phyloP scores from a whole-genome alignment of 2,888 invertebrate species.

The Tuberolachnus salignus region DNA sequence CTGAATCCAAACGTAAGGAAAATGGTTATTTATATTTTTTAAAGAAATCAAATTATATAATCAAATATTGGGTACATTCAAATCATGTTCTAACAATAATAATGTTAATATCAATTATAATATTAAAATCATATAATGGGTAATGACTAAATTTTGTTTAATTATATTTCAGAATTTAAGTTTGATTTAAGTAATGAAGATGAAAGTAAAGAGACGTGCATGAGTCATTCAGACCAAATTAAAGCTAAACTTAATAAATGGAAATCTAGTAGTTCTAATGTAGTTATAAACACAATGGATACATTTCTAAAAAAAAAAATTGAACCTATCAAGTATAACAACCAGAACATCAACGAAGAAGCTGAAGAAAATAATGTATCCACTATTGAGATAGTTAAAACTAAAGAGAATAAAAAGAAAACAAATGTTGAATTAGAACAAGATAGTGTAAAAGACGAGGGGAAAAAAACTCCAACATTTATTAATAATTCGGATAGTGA shows the following conservation, averaged over 20 bases:
- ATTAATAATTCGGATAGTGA: background rate
- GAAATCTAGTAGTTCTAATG: conserved; percentile 32
- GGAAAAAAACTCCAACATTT: background rate
- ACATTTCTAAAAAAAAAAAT: conserved; percentile 20
- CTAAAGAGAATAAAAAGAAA: background rate
- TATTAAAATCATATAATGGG: background rate
- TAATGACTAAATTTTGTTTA: background rate
- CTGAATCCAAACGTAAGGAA: conserved; percentile 28
- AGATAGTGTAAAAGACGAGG: background rate
- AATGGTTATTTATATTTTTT: background rate
- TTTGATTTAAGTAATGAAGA: conserved; percentile 1
- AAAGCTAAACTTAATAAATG: conserved; percentile 26
- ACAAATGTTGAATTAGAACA: background rate
- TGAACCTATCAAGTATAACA: background rate
- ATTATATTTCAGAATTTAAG: conserved; percentile 29
- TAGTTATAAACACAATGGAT: conserved; percentile 6
- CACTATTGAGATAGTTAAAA: background rate
- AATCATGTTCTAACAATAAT: too few species aligned
- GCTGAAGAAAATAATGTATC: background rate
- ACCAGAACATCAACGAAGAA: background rate
- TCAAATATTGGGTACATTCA: too few species aligned
- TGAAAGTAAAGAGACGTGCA: background rate
- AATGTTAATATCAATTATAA: too few species aligned
- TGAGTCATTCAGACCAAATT: conserved; percentile 32
- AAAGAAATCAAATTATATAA: background rate